Conservation (phyloP, 1,140 invertebrate genomes). For the Pissodes strobi region DNA sequence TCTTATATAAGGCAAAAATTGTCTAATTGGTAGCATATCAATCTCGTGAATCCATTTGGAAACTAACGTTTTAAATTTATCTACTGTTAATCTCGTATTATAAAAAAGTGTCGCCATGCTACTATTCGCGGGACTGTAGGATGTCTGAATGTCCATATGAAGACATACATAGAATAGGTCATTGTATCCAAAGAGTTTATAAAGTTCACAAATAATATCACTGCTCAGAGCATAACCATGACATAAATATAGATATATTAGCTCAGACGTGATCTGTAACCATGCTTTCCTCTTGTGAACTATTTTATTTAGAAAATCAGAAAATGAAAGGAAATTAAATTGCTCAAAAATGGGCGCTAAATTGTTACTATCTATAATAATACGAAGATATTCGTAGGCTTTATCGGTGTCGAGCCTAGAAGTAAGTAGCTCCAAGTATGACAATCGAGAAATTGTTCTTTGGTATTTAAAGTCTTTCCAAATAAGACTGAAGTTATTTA, state of each 20-base stretch:
- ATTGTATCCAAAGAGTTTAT: conserved; percentile 13
- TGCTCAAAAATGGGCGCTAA: conserved; percentile 14
- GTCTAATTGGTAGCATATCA: not conserved
- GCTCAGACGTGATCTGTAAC: conserved; percentile 10
- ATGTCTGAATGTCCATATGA: conserved; percentile 11
- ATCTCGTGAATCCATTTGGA: not conserved
- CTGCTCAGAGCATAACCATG: conserved; percentile 8
- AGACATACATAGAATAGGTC: conserved; percentile 23
- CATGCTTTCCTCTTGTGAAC: not conserved
- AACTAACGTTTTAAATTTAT: conserved; percentile 8
- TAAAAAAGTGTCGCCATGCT: conserved; percentile 11
- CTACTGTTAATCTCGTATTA: conserved; percentile 4
- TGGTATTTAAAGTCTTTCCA: conserved; percentile 27
- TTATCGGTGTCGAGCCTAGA: not conserved
- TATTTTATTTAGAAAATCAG: conserved; percentile 2
- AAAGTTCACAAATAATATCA: conserved; percentile 14
- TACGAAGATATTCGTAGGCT: conserved; percentile 4
- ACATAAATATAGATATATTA: conserved; percentile 20
- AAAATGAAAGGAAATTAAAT: conserved; percentile 4
- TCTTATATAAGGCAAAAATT: conserved; percentile 9
- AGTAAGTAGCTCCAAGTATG: conserved; percentile 9
- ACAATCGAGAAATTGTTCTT: not conserved
- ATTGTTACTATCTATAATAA: conserved; percentile 27
- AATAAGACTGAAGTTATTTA: conserved; percentile 28
- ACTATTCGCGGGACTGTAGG: not conserved